phyloP scores from a whole-genome alignment of 37 sponge, comb jelly and placozoan species.

The Ianthella basta region DNA sequence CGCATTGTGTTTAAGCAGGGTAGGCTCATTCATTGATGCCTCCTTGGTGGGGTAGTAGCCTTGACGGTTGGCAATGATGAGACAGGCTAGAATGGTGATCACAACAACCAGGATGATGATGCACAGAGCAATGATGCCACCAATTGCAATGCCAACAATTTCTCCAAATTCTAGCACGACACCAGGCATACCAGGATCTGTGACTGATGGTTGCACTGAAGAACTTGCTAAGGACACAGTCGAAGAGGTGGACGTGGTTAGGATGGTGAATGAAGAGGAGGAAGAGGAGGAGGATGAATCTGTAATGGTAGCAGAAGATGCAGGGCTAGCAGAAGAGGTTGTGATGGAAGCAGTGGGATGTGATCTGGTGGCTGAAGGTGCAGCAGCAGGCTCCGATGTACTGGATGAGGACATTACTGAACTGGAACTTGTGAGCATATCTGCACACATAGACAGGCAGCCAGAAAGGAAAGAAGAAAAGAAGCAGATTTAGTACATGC shows the following conservation, averaged over 20 bases:
- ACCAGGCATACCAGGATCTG: no score
- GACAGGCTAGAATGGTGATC: neutral
- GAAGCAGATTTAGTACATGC: no score
- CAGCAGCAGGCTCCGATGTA: no score
- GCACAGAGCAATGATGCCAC: neutral
- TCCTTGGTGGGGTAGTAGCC: conserved; percentile 18
- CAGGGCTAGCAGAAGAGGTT: no score
- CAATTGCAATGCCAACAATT: conserved; percentile 2
- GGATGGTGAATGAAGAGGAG: neutral
- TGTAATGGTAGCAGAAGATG: no score
- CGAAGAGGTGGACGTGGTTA: neutral
- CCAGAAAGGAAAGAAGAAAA: no score
- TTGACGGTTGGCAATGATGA: neutral
- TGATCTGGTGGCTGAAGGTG: no score
- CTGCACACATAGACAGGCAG: no score
- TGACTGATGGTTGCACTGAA: neutral
- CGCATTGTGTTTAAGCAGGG: neutral
- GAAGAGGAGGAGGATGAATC: neutral
- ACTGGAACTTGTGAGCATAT: no score
- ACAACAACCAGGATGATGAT: neutral
- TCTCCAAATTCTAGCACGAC: neutral
- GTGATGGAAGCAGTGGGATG: no score
- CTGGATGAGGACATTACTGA: no score
- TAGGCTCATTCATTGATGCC: neutral
- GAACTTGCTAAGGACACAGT: neutral